Base-by-base conservation (phyloP, 2,797 vertebrate species). In the Schizopygopsis malacanthus region DNA sequence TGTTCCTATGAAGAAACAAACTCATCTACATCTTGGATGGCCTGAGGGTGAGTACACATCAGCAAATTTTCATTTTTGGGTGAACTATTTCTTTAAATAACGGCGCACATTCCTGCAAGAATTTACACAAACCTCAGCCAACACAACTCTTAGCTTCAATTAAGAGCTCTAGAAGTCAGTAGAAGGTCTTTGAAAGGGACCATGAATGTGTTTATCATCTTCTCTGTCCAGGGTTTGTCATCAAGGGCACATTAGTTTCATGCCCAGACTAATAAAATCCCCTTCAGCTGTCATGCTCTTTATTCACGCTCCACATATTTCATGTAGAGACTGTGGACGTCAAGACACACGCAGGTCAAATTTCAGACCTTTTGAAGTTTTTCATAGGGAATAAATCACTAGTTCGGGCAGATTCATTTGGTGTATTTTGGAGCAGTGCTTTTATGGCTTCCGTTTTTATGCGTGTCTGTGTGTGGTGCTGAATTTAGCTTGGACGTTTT, bases 291-390 rank as follows among this genome's bases (percentile, higher is more conserved):
- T 82, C 81, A 72, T 12, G 16, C 52, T 72, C 12, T n/a, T 45
- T 47, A 59, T 61, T 73, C 69, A 73, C 41, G 39, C 83, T 22
- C 15, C 72, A 77, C 61, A 69, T 77, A 41, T 52, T 84, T 84
- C 50, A 84, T 47, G 22, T 20, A 78, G 37, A 37, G 37, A 37
- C 50, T 41, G 73, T 54, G 82, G 59, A 25, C 47, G 28, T 69
- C 10, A 10, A 70, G 59, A 65, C 43, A 39, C 43, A 76, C 15
- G 20, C n/a, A 41, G 75, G 47, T 84, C 75, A 70, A 16, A 59
- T 84, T 84, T 84, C 83, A 79, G 61, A 79, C 22, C 75, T 33
- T 84, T 69, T 84, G 75, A 84, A 37, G 75, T 25, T 52, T 84
- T 78, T 70, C 6, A 45, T 16, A 78, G 18, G 83, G 16, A 70